A percentile compares a stretch with the other conserved stretches of the same genome.
phyloP scores from a whole-genome alignment of 2,888 invertebrate genomes.

The Muscina levida region DNA sequence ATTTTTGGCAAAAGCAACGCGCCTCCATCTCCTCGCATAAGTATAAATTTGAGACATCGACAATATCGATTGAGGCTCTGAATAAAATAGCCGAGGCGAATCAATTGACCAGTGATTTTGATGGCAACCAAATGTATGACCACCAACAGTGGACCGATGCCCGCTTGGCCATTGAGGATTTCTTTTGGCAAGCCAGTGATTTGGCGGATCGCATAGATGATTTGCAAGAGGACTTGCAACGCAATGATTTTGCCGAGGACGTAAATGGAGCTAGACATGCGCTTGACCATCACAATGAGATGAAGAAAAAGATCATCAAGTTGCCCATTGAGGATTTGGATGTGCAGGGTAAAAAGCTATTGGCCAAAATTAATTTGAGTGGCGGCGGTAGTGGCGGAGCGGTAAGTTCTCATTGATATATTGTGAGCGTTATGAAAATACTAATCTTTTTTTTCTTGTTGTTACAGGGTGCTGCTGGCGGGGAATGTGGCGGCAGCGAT shows the following conservation, averaged over 20 bases:
- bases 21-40: constrained; percentile 98
- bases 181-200: constrained; percentile 97
- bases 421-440: neutral
- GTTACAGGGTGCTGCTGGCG: constrained; percentile 66
- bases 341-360: constrained; percentile 88
- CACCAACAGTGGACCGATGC: constrained; percentile 98
- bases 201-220: constrained; percentile 95
- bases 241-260: constrained; percentile 97
- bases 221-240: constrained; percentile 93
- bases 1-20: constrained; percentile 99
- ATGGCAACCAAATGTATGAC: constrained; percentile 96
- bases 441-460: neutral
- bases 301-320: constrained; percentile 95
- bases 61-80: constrained; percentile 97
- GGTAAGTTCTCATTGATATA: constrained; percentile 43
- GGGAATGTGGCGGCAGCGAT: constrained; percentile 81
- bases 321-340: constrained; percentile 97
- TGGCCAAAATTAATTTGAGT: constrained; percentile 77
- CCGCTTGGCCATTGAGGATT: constrained; percentile 95
- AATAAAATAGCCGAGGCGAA: constrained; percentile 95
- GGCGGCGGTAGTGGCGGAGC: constrained; percentile 66
- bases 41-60: constrained; percentile 99
- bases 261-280: constrained; percentile 94
- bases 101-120: constrained; percentile 96
- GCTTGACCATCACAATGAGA: constrained; percentile 95